phyloP scores from a whole-genome alignment of 2,888 invertebrate species.

The Marronus borbonicus region DNA sequence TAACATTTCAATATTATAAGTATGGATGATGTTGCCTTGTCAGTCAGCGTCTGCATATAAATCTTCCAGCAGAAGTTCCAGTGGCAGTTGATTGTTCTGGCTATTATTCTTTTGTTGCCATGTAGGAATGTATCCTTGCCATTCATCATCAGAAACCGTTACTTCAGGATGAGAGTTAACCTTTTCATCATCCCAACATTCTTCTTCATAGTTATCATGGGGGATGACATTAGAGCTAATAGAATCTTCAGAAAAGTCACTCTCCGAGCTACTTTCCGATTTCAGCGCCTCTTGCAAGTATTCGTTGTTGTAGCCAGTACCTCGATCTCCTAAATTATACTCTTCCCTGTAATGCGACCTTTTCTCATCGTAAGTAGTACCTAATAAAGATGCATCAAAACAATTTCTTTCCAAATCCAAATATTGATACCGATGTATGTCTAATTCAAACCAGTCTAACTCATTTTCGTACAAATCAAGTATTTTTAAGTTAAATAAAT shows the following conservation, averaged over 20 bases:
- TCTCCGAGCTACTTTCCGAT: conserved; percentile 8
- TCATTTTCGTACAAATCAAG: conserved; percentile 47
- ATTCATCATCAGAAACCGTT: conserved; percentile 48
- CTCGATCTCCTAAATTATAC: conserved; percentile 12
- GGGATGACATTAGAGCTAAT: conserved; percentile 1
- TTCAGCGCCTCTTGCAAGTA: not conserved
- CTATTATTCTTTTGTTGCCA: not conserved
- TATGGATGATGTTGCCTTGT: not conserved
- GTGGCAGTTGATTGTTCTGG: not conserved
- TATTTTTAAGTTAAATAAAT: conserved; percentile 27
- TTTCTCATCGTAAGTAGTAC: conserved; percentile 14
- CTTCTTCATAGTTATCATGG: conserved; percentile 21
- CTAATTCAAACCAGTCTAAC: conserved; percentile 28
- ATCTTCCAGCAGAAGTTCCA: conserved; percentile 19
- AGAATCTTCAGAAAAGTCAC: not conserved
- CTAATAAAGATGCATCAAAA: conserved; percentile 28
- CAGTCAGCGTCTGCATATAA: conserved; percentile 37
- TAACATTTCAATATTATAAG: too few relatives aligned
- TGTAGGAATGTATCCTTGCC: conserved; percentile 40
- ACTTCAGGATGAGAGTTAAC: conserved; percentile 40
- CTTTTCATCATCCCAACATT: conserved; percentile 42
- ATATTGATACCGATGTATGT: conserved; percentile 13
- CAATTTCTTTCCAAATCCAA: conserved; percentile 39
- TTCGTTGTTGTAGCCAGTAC: not conserved
- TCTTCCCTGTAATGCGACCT: conserved; percentile 24